Conservation (phyloP, 2,888 invertebrate genomes). For the Gastrophysa polygoni region DNA sequence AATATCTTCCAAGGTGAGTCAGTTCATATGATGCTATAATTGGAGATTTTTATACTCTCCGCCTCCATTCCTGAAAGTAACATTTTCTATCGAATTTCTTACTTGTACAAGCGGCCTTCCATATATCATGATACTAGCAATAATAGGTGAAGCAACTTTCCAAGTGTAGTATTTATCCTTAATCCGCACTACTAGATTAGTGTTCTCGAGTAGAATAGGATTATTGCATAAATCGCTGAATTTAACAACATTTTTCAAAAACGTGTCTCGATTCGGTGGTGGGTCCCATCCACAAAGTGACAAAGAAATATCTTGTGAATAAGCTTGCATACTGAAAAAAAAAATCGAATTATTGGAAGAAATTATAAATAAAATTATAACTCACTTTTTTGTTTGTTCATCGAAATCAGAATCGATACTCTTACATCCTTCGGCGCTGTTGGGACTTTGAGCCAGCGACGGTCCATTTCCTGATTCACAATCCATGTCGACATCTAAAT, state of each 20-base stretch:
- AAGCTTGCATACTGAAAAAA: constrained; percentile 52
- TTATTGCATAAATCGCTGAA: constrained; percentile 72
- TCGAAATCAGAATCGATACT: constrained; percentile 86
- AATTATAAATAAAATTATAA: constrained; percentile 17
- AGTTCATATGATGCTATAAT: too few species aligned
- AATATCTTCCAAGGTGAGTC: too few species aligned
- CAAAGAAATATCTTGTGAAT: constrained; percentile 69
- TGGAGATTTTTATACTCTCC: too few species aligned
- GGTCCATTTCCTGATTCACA: constrained; percentile 96
- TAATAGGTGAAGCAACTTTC: constrained; percentile 88
- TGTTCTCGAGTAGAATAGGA: constrained; percentile 76
- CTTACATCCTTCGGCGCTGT: constrained; percentile 83
- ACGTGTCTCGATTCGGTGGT: constrained; percentile 61
- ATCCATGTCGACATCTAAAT: constrained; percentile 76
- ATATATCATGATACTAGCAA: constrained; percentile 86
- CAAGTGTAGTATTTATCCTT: constrained; percentile 90
- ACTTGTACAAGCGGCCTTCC: constrained; percentile 83
- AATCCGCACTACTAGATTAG: constrained; percentile 84
- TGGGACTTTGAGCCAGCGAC: constrained; percentile 91
- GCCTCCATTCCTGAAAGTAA: too few species aligned
- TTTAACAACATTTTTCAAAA: constrained; percentile 63
- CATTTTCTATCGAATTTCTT: constrained; percentile 41
- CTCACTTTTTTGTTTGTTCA: constrained; percentile 64
- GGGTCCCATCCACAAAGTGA: constrained; percentile 77
- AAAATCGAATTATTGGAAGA: constrained; percentile 13